Percentiles rank a stretch among this genome's conserved stretches.
These are phyloP conservation scores for Aleiodes sp. DNA, from an alignment of 1,140 invertebrate genomes.

Conservation along the genomic window DNA sequence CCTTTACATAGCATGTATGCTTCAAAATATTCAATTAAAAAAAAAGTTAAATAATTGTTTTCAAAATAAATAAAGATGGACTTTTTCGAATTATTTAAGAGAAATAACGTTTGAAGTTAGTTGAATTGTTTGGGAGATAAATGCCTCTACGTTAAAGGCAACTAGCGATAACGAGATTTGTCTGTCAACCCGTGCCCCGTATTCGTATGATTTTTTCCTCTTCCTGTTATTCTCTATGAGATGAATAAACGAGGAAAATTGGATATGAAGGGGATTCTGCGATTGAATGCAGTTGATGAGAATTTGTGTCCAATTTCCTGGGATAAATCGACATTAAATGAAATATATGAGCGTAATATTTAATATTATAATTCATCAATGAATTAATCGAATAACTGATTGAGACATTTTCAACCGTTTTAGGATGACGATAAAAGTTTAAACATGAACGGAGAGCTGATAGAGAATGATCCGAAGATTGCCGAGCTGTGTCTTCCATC, in stretches of 20 bases:
- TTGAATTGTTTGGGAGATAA: no score
- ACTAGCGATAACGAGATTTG: background rate
- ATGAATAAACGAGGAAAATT: background rate
- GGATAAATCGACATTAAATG: background rate
- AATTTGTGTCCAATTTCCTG: background rate
- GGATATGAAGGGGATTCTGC: background rate
- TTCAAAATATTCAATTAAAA: no score
- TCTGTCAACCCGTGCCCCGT: background rate
- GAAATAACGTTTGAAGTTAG: no score
- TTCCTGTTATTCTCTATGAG: background rate
- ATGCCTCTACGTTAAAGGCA: no score
- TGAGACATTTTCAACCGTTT: background rate
- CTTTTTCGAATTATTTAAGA: no score
- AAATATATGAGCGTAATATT: no score
- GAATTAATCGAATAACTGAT: no score
- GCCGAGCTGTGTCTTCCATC: background rate
- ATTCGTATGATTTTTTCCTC: background rate
- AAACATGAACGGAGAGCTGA: slow-evolving; percentile 29
- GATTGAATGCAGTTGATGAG: background rate
- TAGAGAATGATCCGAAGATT: slow-evolving; percentile 31
- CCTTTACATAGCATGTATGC: no score
- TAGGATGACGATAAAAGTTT: background rate
- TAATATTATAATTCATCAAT: no score
- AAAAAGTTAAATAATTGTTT: no score
- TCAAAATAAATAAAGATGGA: no score